Conservation (phyloP, 2,888 invertebrate genomes). For the Volucella inflata region DNA sequence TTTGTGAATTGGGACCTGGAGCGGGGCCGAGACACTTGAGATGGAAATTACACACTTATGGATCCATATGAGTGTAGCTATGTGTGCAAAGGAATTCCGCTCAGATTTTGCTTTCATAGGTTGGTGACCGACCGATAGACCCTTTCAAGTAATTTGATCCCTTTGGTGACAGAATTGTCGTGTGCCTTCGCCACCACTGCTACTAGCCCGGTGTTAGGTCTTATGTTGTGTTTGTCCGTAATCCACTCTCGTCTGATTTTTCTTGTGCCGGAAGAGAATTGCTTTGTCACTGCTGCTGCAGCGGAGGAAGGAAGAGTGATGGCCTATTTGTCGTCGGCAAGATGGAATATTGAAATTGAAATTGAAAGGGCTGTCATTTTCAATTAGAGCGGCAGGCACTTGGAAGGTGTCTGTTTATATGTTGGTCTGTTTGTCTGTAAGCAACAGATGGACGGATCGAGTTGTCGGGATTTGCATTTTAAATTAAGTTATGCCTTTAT, state of each 20-base stretch:
- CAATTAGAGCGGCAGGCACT: conserved; percentile 36
- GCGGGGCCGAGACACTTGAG: conserved; percentile 32
- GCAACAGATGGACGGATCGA: no score
- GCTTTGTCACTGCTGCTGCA: conserved; percentile 28
- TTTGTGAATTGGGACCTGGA: conserved; percentile 1
- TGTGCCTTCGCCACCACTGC: conserved; percentile 42
- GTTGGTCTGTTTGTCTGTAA: no score
- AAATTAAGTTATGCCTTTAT: no score
- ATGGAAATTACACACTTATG: conserved; percentile 5
- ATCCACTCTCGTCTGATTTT: conserved; percentile 63
- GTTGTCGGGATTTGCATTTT: no score
- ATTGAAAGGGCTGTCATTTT: conserved; percentile 54
- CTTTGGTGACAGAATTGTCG: conserved; percentile 68
- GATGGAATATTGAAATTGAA: conserved; percentile 59
- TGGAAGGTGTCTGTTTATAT: no score
- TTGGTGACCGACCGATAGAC: conserved; percentile 52
- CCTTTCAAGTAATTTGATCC: conserved; percentile 67
- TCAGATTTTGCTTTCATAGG: conserved; percentile 20
- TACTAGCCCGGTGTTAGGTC: conserved; percentile 67
- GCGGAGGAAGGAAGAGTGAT: conserved; percentile 52
- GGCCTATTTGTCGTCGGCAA: conserved; percentile 72
- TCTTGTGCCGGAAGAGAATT: conserved; percentile 42
- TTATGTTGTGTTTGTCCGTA: conserved; percentile 69
- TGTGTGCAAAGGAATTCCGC: conserved; percentile 54
- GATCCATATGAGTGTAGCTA: background rate